These are phyloP conservation scores for Ateles fusciceps DNA, from an alignment of 2,797 vertebrate species.

Conservation along the genomic window DNA sequence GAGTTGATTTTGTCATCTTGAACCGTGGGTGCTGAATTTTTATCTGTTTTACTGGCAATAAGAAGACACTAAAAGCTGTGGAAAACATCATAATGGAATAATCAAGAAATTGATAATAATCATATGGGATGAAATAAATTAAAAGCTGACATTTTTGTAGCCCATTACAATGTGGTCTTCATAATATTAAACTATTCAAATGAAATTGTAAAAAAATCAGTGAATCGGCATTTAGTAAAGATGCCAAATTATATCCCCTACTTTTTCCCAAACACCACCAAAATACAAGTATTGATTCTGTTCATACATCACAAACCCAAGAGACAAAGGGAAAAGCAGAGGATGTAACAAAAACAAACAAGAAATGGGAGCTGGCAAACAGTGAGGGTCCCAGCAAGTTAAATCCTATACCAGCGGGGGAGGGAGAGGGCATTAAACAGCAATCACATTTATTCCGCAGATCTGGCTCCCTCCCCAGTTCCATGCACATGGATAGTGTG, in stretches of 20 bases:
- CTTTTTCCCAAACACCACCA: not conserved
- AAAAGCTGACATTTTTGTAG: not conserved
- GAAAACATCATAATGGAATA: not conserved
- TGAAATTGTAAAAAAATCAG: not conserved
- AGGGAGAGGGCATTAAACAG: not conserved
- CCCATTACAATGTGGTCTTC: not conserved
- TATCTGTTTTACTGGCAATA: not conserved
- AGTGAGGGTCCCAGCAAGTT: too few relatives aligned
- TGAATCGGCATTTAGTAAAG: not conserved
- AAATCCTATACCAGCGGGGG: not conserved
- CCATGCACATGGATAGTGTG: rapidly evolving
- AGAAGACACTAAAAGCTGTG: not conserved
- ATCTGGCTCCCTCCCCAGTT: too few relatives aligned
- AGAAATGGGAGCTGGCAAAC: rapidly evolving
- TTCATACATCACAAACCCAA: not conserved
- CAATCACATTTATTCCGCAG: too few relatives aligned
- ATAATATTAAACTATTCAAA: not conserved
- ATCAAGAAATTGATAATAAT: not conserved
- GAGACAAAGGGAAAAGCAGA: not conserved
- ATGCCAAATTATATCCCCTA: not conserved
- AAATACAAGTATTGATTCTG: not conserved
- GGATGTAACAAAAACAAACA: not conserved
- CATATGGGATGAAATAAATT: not conserved
- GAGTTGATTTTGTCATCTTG: not conserved
- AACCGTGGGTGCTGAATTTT: not conserved